Base-by-base conservation (phyloP, 2,888 invertebrate genomes). In the Opisthograptis luteolata region DNA sequence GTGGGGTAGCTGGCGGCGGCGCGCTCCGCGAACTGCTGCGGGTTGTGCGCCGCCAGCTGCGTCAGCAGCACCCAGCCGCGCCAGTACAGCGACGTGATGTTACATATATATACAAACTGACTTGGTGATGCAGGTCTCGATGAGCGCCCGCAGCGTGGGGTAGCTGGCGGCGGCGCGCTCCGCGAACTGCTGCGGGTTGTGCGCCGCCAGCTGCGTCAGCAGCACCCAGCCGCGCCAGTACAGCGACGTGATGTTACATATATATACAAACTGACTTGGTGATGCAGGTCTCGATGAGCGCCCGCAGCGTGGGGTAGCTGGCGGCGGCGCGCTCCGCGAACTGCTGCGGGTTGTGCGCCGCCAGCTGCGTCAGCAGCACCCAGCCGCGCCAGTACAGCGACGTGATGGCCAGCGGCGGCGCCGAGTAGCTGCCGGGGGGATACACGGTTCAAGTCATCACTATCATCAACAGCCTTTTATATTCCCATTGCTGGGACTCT, bases 111-210 rank as follows among this genome's bases (percentile, higher is more conserved):
- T 8, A 5, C 17, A 17, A 27, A 87, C 92, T 87, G 75, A 95
- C 94, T 96, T 97, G 6, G 98, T 99, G 76, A 99, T 99, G 68
- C 97, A 97, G 95, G 97, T 97, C 90, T 99, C 98, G 93, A 99
- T 98, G 59, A 99, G 92, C 68, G 95, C 95, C 55, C 96, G 92
- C 59, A 99, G 92, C 36, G 96, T 98, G 10, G 98, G 97, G 88
- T 98, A 99, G 62, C 95, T 94, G 66, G 95, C 94, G 95, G 98
- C 98, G 22, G 96, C 97, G 43, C 95, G 91, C 60, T 94, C 94
- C 7, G 98, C 98, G 85, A 98, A 96, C 8, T n/a, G n/a, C n/a
- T n/a, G n/a, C n/a, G n/a, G n/a, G n/a, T n/a, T n/a, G n/a, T n/a
- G n/a, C n/a, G n/a, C n/a, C n/a, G n/a, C n/a, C n/a, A n/a, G n/a